A percentile compares a stretch with the other conserved stretches of the same genome.
These are phyloP conservation scores for Salmo trutta DNA, from an alignment of 2,797 vertebrate species.

Conservation along the genomic window DNA sequence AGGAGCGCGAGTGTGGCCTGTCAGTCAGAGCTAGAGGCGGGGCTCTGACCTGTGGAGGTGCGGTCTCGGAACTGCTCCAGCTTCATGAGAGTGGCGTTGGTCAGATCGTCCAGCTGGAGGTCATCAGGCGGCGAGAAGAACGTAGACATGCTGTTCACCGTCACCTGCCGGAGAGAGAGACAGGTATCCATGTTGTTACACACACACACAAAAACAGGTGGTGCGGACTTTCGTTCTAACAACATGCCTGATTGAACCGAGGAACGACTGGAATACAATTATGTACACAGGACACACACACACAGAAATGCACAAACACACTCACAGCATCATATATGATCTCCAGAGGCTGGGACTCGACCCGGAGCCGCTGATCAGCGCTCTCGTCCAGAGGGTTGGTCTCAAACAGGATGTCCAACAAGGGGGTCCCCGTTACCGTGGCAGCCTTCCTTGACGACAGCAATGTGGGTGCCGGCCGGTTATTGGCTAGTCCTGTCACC, in stretches of 20 bases:
- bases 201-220: neutral
- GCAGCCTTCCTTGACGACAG: constrained; percentile 83
- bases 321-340: constrained; percentile 97
- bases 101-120: constrained; percentile 89
- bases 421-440: constrained; percentile 72
- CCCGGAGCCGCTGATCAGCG: constrained; percentile 85
- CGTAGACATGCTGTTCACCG: constrained; percentile 88
- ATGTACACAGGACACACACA: neutral
- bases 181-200: constrained; percentile 56
- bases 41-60: constrained; percentile 87
- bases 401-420: constrained; percentile 90
- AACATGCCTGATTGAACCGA: neutral
- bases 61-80: constrained; percentile 96
- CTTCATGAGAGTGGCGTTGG: constrained; percentile 93
- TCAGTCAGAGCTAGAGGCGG: neutral
- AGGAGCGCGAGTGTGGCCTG: neutral
- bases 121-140: constrained; percentile 94
- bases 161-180: constrained; percentile 77
- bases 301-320: constrained; percentile 29
- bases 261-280: neutral
- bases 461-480: constrained; percentile 78
- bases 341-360: constrained; percentile 93
- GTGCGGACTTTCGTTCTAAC: neutral
- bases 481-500: constrained; percentile 81
- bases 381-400: constrained; percentile 90